A percentile compares a stretch with the other conserved stretches of the same genome.
Evolutionary conservation across 2,888 invertebrate species (phyloP).

Genomic region (Drosophila conformis): DNA sequence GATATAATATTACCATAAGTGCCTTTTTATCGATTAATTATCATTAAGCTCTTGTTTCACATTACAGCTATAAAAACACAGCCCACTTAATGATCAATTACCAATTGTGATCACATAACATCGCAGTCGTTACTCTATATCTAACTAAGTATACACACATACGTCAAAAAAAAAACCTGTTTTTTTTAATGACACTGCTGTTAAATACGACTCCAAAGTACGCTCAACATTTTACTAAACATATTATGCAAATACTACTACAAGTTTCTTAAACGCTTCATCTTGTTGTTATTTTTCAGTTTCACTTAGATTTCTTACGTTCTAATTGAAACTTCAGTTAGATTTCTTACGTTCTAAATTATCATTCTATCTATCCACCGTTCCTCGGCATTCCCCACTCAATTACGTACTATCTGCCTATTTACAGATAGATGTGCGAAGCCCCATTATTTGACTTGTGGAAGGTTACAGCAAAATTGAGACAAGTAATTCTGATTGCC

Average conservation of each 20-base stretch:
- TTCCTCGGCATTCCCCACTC: constrained; percentile 52
- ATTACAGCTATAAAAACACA: constrained; percentile 1
- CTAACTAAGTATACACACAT: neutral
- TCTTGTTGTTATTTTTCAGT: constrained; percentile 20
- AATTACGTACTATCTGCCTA: constrained; percentile 50
- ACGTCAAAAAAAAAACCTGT: constrained; percentile 5
- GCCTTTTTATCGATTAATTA: constrained; percentile 11
- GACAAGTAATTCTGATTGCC: constrained; percentile 43
- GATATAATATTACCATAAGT: neutral
- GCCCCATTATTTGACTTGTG: constrained; percentile 13
- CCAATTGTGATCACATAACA: constrained; percentile 15
- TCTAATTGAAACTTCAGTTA: constrained; percentile 15
- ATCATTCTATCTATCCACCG: constrained; percentile 23
- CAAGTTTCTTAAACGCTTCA: constrained; percentile 13
- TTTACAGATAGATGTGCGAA: constrained; percentile 12
- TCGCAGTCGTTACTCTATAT: constrained; percentile 20
- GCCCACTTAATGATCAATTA: constrained; percentile 28
- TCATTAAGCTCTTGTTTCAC: constrained; percentile 6
- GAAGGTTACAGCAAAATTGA: constrained; percentile 10
- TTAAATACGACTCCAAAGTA: constrained; percentile 9
- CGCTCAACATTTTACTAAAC: neutral
- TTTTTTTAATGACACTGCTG: constrained; percentile 1
- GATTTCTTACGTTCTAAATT: constrained; percentile 30
- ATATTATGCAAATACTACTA: constrained; percentile 24
- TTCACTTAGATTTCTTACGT: constrained; percentile 36